Conservation (phyloP, 2,113 vertebrate genomes). For the Ammodytes marinus region DNA sequence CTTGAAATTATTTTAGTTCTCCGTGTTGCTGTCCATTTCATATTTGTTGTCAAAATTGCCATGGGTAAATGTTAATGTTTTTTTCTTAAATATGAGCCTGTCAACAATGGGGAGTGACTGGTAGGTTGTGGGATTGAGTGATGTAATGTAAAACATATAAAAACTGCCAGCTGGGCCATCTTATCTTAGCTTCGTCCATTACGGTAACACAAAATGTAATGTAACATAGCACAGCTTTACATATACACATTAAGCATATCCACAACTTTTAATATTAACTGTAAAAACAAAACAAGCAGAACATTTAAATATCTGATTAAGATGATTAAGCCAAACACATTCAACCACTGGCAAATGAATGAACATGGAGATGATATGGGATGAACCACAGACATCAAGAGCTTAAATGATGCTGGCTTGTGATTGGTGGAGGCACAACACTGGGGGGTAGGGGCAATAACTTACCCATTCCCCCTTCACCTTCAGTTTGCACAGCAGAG, state of each 20-base stretch:
- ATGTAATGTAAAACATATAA: not conserved
- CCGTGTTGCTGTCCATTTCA: not conserved
- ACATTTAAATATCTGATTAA: constrained; percentile 1
- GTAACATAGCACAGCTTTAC: not conserved
- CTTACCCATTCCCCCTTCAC: constrained; percentile 97
- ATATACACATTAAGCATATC: not conserved
- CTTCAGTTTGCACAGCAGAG: constrained; percentile 90
- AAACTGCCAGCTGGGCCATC: not conserved
- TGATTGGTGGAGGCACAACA: constrained; percentile 70
- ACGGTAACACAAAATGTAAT: not conserved
- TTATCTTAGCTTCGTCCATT: not conserved
- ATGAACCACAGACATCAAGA: constrained; percentile 46
- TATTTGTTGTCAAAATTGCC: not conserved
- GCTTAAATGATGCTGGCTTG: constrained; percentile 43
- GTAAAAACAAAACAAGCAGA: constrained; percentile 15
- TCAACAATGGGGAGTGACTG: too few relatives aligned
- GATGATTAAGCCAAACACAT: constrained; percentile 28
- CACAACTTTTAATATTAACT: not conserved
- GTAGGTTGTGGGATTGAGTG: too few relatives aligned
- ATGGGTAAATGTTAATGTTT: too few relatives aligned
- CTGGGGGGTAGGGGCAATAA: constrained; percentile 67
- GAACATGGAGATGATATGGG: constrained; percentile 40
- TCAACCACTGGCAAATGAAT: constrained; percentile 55
- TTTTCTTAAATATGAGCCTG: too few relatives aligned
- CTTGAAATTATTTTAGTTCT: not conserved